A percentile compares a stretch with the other conserved stretches of the same genome.
Evolutionary conservation across 2,797 vertebrate genomes (phyloP).

Genomic region (Odontamblyopus lacepedii): DNA sequence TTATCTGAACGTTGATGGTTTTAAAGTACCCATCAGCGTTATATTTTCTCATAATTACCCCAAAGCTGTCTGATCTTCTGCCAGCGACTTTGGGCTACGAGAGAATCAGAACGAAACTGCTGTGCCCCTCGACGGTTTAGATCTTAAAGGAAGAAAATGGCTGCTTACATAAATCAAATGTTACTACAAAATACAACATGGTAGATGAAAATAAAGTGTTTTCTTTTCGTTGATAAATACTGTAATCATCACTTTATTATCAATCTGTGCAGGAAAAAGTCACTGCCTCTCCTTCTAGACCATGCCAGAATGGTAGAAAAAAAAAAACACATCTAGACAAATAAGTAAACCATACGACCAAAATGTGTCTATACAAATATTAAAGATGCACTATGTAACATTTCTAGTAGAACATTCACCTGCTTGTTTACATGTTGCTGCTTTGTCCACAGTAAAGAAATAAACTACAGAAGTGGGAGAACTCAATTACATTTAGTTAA

Average conservation of each 20-base stretch:
- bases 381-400: too few relatives aligned
- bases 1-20: slow-evolving; percentile 9
- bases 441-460: too few relatives aligned
- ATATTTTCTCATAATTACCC: slow-evolving; percentile 18
- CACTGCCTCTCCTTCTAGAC: too few relatives aligned
- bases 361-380: neutral
- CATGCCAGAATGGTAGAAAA: too few relatives aligned
- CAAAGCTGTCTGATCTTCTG: slow-evolving; percentile 31
- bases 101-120: neutral
- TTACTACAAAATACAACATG: neutral
- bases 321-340: neutral
- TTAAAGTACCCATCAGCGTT: slow-evolving; percentile 22
- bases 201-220: neutral
- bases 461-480: too few relatives aligned
- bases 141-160: neutral
- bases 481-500: too few relatives aligned
- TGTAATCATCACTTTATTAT: too few relatives aligned
- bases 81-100: slow-evolving; percentile 28
- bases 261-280: too few relatives aligned
- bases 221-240: too few relatives aligned
- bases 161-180: neutral
- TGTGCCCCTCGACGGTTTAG: slow-evolving; percentile 5
- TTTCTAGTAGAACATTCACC: too few relatives aligned
- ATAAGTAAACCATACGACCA: neutral
- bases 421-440: too few relatives aligned